Conservation (phyloP, 2,797 vertebrate genomes). For the Chaetodon trifasciatus region DNA sequence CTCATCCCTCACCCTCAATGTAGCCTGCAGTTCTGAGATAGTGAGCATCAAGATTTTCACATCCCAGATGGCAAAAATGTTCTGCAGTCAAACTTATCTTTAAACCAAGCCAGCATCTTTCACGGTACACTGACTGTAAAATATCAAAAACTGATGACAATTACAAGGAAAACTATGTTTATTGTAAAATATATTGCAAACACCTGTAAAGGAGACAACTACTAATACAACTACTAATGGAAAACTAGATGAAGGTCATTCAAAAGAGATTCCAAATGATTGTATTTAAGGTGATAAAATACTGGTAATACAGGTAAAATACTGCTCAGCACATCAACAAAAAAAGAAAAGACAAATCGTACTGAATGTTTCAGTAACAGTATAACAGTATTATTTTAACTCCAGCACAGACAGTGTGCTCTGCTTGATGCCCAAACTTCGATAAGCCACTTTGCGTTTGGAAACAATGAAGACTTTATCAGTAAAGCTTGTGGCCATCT, state of each 20-base stretch:
- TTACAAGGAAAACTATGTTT: constrained; percentile 15
- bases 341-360: background rate
- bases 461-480: constrained; percentile 58
- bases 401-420: constrained; percentile 16
- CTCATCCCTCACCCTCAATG: constrained; percentile 36
- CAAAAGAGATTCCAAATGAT: background rate
- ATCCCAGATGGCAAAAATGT: constrained; percentile 33
- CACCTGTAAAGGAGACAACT: background rate
- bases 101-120: constrained; percentile 17
- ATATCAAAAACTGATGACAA: background rate
- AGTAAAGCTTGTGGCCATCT: constrained; percentile 25
- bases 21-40: constrained; percentile 53
- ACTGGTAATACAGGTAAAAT: background rate
- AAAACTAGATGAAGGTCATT: background rate
- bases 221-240: background rate
- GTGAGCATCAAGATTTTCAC: constrained; percentile 33
- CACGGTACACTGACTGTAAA: constrained; percentile 9
- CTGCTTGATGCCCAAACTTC: constrained; percentile 37
- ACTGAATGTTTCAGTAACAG: background rate
- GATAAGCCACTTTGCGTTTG: constrained; percentile 46
- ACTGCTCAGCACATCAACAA: background rate
- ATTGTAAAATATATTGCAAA: background rate
- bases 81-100: constrained; percentile 34
- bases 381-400: constrained; percentile 1
- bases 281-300: background rate